Conservation (phyloP, 2,113 vertebrate species). For the Sardina pilchardus region DNA sequence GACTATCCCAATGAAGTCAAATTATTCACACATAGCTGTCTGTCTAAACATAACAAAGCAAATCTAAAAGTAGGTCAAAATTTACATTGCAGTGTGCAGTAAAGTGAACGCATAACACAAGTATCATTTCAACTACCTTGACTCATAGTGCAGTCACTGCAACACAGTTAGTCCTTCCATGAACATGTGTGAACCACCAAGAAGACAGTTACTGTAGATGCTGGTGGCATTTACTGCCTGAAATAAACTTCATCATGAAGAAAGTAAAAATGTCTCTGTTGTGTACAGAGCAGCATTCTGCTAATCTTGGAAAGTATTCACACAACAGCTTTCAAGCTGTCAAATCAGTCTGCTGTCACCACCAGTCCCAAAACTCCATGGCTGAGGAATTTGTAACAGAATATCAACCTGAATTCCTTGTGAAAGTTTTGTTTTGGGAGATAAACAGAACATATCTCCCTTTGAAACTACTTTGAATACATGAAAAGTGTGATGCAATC, state of each 20-base stretch:
- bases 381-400: too few species aligned
- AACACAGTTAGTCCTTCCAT: not conserved
- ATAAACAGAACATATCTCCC: too few species aligned
- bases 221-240: not conserved
- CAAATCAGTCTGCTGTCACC: not conserved
- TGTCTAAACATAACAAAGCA: constrained; percentile 17
- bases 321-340: not conserved
- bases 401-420: too few species aligned
- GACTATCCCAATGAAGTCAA: not conserved
- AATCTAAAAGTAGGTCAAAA: constrained; percentile 4
- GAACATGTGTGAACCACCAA: not conserved
- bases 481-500: not conserved
- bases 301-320: not conserved
- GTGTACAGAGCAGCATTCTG: not conserved
- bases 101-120: not conserved
- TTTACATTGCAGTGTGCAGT: not conserved
- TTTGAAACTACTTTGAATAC: too few species aligned
- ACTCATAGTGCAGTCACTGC: not conserved
- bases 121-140: not conserved
- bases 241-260: not conserved
- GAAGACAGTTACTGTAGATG: not conserved
- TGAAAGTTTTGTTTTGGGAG: too few species aligned
- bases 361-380: not conserved
- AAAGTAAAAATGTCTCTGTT: not conserved
- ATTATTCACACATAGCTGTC: not conserved